Evolutionary conservation across 1,140 invertebrate species (phyloP).

Genomic region (Saccostrea cuccullata): DNA sequence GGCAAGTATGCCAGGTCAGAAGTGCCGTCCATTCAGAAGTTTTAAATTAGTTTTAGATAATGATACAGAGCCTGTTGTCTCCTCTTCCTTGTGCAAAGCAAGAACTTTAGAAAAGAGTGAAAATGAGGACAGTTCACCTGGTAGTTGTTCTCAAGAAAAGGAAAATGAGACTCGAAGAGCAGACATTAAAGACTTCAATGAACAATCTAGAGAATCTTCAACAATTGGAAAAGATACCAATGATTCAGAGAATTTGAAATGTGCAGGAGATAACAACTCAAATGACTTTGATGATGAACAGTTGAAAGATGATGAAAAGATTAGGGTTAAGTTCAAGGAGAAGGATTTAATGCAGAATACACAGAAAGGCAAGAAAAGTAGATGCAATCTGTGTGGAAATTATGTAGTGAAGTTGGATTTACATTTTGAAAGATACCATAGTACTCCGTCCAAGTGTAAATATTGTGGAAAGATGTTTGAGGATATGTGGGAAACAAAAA

Average conservation of each 20-base stretch:
- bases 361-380: background rate
- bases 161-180: background rate
- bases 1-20: too few species aligned
- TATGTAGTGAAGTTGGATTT: background rate
- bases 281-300: background rate
- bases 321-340: background rate
- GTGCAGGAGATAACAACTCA: background rate
- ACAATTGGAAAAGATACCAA: background rate
- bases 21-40: too few species aligned
- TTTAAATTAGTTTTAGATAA: too few species aligned
- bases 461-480: background rate
- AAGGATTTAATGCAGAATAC: background rate
- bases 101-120: too few species aligned
- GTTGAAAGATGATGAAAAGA: background rate
- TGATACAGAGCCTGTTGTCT: too few species aligned
- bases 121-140: background rate
- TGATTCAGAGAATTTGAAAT: background rate
- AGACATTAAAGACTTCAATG: background rate
- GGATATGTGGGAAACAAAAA: background rate
- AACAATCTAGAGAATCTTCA: background rate
- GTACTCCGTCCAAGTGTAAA: background rate
- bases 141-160: background rate
- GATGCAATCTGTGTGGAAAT: slow-evolving; percentile 10
- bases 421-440: background rate
- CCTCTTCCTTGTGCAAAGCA: too few species aligned